Evolutionary conservation across 2,797 vertebrate species (phyloP).

Genomic region (Propithecus perrieri): DNA sequence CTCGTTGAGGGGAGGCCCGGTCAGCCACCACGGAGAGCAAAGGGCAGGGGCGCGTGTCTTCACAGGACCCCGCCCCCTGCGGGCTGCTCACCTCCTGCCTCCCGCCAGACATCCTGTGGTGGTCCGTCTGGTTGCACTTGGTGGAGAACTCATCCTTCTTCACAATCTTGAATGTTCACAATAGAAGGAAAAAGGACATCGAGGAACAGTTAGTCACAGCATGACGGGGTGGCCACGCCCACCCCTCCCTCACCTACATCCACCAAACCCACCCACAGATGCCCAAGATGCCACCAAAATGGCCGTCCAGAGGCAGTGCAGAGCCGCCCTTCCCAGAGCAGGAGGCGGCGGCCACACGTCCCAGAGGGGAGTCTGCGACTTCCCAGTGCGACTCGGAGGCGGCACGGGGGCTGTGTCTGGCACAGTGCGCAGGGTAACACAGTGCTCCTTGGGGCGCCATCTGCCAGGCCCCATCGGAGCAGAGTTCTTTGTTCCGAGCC

Average conservation of each 20-base stretch:
- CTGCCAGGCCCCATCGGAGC: not conserved
- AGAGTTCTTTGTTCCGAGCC: no score
- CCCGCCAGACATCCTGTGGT: slow-evolving; percentile 98
- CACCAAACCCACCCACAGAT: not conserved
- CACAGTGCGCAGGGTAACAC: not conserved
- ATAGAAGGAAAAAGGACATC: not conserved
- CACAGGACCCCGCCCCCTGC: not conserved
- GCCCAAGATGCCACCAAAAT: rapidly evolving
- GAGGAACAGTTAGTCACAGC: not conserved
- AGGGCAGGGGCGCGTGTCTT: not conserved
- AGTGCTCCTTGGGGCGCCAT: rapidly evolving
- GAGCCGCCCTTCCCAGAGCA: not conserved
- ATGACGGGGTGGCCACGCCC: rapidly evolving
- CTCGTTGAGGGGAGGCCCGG: no score
- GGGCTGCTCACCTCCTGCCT: slow-evolving; percentile 93
- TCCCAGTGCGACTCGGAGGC: no score
- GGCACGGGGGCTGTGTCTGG: rapidly evolving
- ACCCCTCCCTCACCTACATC: not conserved
- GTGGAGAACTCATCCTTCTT: slow-evolving; percentile 99
- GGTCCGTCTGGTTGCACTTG: slow-evolving; percentile 98
- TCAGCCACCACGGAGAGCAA: no score
- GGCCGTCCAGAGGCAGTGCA: rapidly evolving
- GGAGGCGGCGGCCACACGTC: not conserved
- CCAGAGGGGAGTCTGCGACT: not conserved
- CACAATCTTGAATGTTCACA: slow-evolving; percentile 87